Evolutionary conservation across 2,113 vertebrate genomes (phyloP).

Genomic region (Hyaena hyaena): DNA sequence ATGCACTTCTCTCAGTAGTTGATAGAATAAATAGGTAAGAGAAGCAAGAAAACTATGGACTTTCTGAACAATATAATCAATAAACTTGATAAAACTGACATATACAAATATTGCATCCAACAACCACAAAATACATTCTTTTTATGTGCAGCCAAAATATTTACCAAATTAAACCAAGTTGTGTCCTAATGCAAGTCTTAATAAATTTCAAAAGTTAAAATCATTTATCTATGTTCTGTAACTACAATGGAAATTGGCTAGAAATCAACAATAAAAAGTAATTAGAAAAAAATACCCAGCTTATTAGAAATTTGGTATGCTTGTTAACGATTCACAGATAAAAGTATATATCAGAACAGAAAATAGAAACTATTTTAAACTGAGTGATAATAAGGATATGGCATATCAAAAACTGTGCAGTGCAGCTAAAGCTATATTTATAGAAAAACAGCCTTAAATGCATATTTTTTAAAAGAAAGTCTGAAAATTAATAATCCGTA

Average conservation of each 20-base stretch:
- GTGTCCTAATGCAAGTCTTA: background rate
- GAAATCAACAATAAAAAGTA: background rate
- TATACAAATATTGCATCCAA: background rate
- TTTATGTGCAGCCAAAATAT: background rate
- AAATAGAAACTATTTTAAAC: background rate
- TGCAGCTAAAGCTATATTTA: background rate
- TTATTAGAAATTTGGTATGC: background rate
- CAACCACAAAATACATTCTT: background rate
- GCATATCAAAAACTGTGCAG: background rate
- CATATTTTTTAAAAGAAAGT: background rate
- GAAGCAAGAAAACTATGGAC: background rate
- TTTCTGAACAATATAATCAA: background rate
- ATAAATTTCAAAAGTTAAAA: background rate
- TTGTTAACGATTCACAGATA: background rate
- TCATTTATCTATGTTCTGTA: background rate
- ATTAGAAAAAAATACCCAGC: background rate
- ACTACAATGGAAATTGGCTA: background rate
- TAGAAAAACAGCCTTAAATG: background rate
- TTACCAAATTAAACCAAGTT: background rate
- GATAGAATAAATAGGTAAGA: background rate
- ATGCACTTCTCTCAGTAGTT: background rate
- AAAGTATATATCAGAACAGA: background rate
- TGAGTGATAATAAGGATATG: background rate
- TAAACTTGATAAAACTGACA: background rate
- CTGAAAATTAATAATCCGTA: background rate